Conservation (phyloP, 2,888 invertebrate species). For the Drosophila putrida region DNA sequence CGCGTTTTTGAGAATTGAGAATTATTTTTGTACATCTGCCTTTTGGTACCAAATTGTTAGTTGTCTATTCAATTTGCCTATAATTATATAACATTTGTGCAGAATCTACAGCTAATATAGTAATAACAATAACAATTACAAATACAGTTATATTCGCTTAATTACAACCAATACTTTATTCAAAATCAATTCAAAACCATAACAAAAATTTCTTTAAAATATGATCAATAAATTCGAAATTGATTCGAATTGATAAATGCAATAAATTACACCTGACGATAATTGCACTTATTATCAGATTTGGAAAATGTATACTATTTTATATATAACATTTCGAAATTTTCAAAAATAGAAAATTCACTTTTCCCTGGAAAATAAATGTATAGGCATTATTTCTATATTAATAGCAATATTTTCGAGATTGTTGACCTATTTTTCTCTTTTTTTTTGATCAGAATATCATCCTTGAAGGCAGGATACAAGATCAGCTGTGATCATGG, state of each 20-base stretch:
- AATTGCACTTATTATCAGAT: no score
- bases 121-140: no score
- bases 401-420: not conserved
- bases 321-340: no score
- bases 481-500: slow-evolving; percentile 88
- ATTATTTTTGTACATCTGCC: slow-evolving; percentile 39
- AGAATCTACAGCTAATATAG: not conserved
- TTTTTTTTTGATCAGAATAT: slow-evolving; percentile 38
- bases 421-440: not conserved
- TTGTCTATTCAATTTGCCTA: slow-evolving; percentile 16
- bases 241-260: no score
- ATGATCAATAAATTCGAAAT: no score
- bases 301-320: no score
- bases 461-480: slow-evolving; percentile 67
- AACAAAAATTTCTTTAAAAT: no score
- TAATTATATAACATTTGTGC: slow-evolving; percentile 53
- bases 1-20: slow-evolving; percentile 13
- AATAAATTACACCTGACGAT: no score
- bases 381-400: not conserved
- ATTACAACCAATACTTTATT: no score
- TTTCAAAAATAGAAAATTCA: no score
- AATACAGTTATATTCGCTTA: not conserved
- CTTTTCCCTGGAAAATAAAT: no score
- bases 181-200: no score
- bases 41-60: slow-evolving; percentile 25